These are phyloP conservation scores for Diacarnus erythraeanus DNA, from an alignment of 37 sponge, comb jelly and placozoan species.

Conservation along the genomic window DNA sequence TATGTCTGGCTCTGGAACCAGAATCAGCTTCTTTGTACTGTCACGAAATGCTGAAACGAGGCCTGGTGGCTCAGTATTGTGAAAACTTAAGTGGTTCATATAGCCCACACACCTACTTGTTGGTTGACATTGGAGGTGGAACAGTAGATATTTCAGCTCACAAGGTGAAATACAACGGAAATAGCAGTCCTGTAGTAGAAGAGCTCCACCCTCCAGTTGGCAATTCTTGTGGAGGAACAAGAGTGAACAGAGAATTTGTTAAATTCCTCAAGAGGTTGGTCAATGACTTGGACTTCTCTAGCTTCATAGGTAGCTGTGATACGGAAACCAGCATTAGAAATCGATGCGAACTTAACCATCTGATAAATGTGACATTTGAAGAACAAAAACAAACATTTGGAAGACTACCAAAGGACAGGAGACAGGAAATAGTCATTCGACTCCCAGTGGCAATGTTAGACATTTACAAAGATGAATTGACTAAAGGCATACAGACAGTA, in stretches of 20 bases:
- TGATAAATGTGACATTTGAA: slow-evolving; percentile 37
- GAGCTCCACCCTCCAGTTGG: slow-evolving; percentile 39
- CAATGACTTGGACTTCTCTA: slow-evolving; percentile 16
- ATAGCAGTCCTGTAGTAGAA: slow-evolving; percentile 3
- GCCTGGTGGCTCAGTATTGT: slow-evolving; percentile 12
- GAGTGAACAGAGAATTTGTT: slow-evolving; percentile 33
- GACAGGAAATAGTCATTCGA: slow-evolving; percentile 9
- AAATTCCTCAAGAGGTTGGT: slow-evolving; percentile 20
- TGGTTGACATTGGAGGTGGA: slow-evolving; percentile 57
- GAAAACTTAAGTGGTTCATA: background rate
- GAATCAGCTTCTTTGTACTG: slow-evolving; percentile 52
- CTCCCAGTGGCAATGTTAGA: slow-evolving; percentile 9
- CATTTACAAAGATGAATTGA: slow-evolving; percentile 1
- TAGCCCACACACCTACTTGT: slow-evolving; percentile 24
- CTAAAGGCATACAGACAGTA: background rate
- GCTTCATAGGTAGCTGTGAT: slow-evolving; percentile 15
- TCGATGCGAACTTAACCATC: background rate
- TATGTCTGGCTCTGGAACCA: slow-evolving; percentile 54
- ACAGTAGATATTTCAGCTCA: slow-evolving; percentile 58
- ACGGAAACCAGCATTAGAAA: background rate
- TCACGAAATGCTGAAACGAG: slow-evolving; percentile 20
- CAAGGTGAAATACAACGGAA: background rate
- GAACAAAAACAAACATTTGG: slow-evolving; percentile 47
- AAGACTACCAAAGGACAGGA: background rate
- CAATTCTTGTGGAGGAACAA: slow-evolving; percentile 52